Evolutionary conservation across 2,797 vertebrate species (phyloP).

Genomic region (Hybognathus amarus): DNA sequence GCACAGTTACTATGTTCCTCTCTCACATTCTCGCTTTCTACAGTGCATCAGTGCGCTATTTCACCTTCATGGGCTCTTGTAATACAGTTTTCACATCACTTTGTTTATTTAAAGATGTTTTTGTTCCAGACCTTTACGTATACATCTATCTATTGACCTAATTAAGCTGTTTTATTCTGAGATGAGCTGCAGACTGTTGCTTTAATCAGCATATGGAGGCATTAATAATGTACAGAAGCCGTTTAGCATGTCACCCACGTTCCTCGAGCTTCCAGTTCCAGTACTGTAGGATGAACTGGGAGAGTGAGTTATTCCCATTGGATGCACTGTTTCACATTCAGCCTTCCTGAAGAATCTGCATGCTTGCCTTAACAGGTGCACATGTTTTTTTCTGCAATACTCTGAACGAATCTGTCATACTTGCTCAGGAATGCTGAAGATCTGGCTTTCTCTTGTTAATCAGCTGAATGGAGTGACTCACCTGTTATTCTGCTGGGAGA

Average conservation of each 20-base stretch:
- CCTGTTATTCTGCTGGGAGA: slow-evolving; percentile 39
- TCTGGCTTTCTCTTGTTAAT: slow-evolving; percentile 62
- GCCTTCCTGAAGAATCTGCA: not conserved
- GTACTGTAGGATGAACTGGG: not conserved
- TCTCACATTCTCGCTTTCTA: not conserved
- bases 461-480: slow-evolving; percentile 20
- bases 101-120: not conserved
- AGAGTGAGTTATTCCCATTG: not conserved
- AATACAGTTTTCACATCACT: not conserved
- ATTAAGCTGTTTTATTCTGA: not conserved
- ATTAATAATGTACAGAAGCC: slow-evolving; percentile 42
- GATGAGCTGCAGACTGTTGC: not conserved
- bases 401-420: not conserved
- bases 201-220: slow-evolving; percentile 41
- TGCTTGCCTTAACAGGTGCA: not conserved
- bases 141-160: not conserved
- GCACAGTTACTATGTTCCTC: not conserved
- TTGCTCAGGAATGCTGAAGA: slow-evolving; percentile 59
- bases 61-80: not conserved
- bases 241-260: slow-evolving; percentile 23
- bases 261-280: slow-evolving; percentile 21
- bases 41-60: not conserved
- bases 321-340: not conserved
- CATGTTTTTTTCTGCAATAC: not conserved
- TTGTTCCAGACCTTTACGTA: not conserved